These are phyloP conservation scores for Harpagoxenus sublaevis DNA, from an alignment of 2,888 invertebrate species.

Conservation along the genomic window DNA sequence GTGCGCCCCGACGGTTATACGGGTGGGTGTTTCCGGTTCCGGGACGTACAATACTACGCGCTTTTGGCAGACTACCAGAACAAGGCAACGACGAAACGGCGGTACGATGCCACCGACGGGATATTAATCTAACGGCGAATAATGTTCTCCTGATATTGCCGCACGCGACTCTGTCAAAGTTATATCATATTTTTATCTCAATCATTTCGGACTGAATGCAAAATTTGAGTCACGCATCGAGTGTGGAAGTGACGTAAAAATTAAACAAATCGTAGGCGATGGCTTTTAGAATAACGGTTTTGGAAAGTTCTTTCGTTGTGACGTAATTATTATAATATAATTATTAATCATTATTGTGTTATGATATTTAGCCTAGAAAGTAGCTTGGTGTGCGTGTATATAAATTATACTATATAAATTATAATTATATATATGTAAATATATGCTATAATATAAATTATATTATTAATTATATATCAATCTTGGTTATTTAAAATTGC, in stretches of 20 bases:
- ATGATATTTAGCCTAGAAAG: background rate
- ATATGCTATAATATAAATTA: background rate
- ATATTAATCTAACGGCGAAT: constrained; percentile 82
- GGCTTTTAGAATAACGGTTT: background rate
- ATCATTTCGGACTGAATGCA: background rate
- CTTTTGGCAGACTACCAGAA: constrained; percentile 82
- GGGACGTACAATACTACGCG: constrained; percentile 77
- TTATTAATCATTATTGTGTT: background rate
- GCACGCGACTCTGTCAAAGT: constrained; percentile 27
- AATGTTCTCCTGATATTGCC: constrained; percentile 68
- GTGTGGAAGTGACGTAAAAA: background rate
- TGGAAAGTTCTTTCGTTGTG: background rate
- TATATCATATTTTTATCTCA: constrained; percentile 21
- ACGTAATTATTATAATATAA: background rate
- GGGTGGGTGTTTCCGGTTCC: constrained; percentile 76
- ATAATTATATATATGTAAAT: background rate
- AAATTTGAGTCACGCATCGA: background rate
- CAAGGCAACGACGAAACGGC: constrained; percentile 73
- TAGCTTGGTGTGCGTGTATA: background rate
- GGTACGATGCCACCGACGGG: constrained; percentile 77
- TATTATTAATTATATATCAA: background rate
- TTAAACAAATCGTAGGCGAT: background rate
- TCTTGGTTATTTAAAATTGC: background rate
- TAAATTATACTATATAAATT: too few relatives aligned
- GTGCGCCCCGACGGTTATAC: constrained; percentile 52